A percentile compares a stretch with the other conserved stretches of the same genome.
phyloP scores from a whole-genome alignment of 2,113 vertebrate genomes.

The Hemibagrus wyckioides region DNA sequence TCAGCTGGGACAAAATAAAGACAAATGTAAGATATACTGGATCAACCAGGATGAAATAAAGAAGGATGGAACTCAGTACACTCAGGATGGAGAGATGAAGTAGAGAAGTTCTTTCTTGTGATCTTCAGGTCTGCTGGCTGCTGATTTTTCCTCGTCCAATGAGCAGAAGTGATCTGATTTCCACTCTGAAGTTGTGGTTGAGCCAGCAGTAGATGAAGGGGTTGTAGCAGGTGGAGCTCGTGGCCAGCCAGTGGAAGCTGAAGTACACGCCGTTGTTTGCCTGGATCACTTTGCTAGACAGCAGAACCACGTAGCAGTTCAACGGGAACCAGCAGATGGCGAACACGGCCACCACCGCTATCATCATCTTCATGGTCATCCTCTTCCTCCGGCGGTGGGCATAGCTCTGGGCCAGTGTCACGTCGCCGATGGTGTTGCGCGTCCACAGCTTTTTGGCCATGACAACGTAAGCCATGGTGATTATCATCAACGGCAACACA shows the following conservation, averaged over 20 bases:
- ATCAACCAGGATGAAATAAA: not conserved
- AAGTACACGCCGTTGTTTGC: constrained; percentile 89
- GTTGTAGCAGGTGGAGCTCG: constrained; percentile 96
- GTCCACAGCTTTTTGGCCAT: constrained; percentile 81
- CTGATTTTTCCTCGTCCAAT: constrained; percentile 33
- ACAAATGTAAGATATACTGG: not conserved
- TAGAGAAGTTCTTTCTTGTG: not conserved
- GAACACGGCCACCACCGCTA: constrained; percentile 84
- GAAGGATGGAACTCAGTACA: not conserved
- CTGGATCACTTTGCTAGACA: constrained; percentile 86
- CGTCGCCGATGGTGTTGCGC: constrained; percentile 74
- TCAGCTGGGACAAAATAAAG: not conserved
- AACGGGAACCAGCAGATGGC: constrained; percentile 94
- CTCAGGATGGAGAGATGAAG: not conserved
- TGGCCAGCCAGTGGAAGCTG: constrained; percentile 92
- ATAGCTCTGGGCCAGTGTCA: constrained; percentile 76
- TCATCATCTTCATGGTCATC: constrained; percentile 80
- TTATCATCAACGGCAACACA: constrained; percentile 75
- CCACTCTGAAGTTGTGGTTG: constrained; percentile 86
- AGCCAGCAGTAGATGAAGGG: constrained; percentile 97
- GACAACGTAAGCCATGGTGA: constrained; percentile 70
- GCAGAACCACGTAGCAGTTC: constrained; percentile 91
- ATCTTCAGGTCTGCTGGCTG: constrained; percentile 29
- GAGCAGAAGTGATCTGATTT: constrained; percentile 73
- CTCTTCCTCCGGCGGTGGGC: constrained; percentile 75